Evolutionary conservation across 2,888 invertebrate genomes (phyloP).

Genomic region (Conomelus anceps): DNA sequence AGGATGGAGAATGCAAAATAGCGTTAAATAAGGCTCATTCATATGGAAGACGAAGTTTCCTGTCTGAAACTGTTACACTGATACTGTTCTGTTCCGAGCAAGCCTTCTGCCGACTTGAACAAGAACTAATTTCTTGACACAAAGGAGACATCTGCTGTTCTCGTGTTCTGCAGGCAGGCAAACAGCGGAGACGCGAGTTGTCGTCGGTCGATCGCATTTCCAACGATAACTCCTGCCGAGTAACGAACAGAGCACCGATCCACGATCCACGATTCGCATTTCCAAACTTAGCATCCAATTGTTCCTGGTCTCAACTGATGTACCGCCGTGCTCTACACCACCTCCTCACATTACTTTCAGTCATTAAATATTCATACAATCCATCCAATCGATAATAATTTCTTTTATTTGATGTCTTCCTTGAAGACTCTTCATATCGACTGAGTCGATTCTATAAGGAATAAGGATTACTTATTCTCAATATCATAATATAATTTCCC

Average conservation of each 20-base stretch:
- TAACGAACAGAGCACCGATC: too few species aligned
- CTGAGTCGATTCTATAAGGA: neutral
- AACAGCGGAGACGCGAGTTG: neutral
- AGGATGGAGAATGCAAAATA: neutral
- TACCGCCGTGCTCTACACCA: too few species aligned
- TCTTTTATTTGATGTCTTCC: neutral
- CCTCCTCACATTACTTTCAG: neutral
- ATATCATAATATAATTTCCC: too few species aligned
- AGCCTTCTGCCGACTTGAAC: neutral
- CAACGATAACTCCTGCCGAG: too few species aligned
- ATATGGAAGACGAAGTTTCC: neutral
- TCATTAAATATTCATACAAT: neutral
- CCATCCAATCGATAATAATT: neutral
- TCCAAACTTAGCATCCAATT: neutral
- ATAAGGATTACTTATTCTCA: too few species aligned
- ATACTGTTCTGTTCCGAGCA: neutral
- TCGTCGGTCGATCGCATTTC: neutral
- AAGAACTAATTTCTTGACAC: neutral
- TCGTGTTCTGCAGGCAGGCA: neutral
- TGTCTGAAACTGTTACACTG: neutral
- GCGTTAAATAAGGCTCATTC: neutral
- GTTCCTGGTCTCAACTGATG: neutral
- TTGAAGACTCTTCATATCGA: neutral
- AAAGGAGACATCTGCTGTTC: neutral
- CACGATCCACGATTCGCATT: neutral